These are phyloP conservation scores for Pterocles orientalis DNA, from an alignment of 2,113 vertebrate species.

Conservation along the genomic window DNA sequence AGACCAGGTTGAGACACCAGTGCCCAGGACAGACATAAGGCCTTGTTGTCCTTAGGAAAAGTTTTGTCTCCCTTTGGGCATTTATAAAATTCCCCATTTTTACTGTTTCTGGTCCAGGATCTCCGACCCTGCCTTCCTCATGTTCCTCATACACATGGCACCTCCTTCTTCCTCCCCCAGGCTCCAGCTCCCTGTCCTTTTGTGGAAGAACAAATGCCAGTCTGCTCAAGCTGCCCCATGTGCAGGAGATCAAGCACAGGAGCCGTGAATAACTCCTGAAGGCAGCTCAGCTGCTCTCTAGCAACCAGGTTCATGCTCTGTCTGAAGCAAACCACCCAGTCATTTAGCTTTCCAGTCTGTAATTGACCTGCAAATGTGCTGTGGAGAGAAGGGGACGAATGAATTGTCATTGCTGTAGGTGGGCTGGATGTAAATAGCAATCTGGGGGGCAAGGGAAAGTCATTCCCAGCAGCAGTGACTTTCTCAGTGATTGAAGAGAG, in stretches of 20 bases:
- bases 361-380: background rate
- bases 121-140: background rate
- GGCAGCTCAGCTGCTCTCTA: background rate
- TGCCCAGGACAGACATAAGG: background rate
- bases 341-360: accelerated
- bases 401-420: background rate
- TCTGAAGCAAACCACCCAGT: background rate
- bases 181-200: background rate
- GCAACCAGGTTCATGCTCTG: background rate
- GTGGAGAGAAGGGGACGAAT: background rate
- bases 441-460: background rate
- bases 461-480: background rate
- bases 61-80: background rate
- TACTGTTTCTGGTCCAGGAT: background rate
- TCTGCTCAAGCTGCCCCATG: background rate
- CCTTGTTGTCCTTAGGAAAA: background rate
- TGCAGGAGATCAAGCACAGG: background rate
- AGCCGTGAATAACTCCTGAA: background rate
- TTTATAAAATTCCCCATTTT: background rate
- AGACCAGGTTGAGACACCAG: background rate
- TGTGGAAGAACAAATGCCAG: background rate
- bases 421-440: background rate
- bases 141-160: background rate
- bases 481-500: background rate
- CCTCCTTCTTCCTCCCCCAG: background rate